Conservation (phyloP, 1,140 invertebrate species). For the Drosophila micromelanica region DNA sequence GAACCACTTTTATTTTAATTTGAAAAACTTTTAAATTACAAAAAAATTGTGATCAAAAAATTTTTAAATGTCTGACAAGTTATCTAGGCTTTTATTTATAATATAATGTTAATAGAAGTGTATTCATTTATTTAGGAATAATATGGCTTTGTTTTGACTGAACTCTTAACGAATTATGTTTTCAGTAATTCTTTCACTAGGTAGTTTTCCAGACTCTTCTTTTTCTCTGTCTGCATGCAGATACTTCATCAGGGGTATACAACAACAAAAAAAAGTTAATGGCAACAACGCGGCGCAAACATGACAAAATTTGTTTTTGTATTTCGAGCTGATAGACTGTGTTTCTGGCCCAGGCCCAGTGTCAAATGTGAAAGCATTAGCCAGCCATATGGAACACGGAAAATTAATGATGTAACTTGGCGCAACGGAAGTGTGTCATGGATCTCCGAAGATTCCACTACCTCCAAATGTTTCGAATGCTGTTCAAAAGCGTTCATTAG, state of each 20-base stretch:
- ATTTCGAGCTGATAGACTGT: background rate
- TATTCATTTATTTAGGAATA: no score
- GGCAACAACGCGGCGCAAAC: slow-evolving; percentile 73
- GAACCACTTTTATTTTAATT: no score
- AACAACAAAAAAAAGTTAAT: slow-evolving; percentile 59
- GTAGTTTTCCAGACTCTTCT: no score
- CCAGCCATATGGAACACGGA: slow-evolving; percentile 56
- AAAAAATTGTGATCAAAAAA: no score
- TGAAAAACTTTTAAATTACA: no score
- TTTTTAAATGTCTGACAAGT: no score
- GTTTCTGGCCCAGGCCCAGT: slow-evolving; percentile 55
- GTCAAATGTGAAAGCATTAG: slow-evolving; percentile 62
- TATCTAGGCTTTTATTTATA: no score
- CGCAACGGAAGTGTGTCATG: slow-evolving; percentile 71
- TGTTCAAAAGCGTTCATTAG: slow-evolving; percentile 51
- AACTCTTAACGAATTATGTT: no score
- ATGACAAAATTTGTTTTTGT: slow-evolving; percentile 71
- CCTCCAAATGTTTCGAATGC: slow-evolving; percentile 33
- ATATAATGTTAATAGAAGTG: no score
- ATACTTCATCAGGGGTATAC: slow-evolving; percentile 24
- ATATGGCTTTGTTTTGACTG: no score
- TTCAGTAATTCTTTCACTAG: no score
- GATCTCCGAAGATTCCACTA: slow-evolving; percentile 49
- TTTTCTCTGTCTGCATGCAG: background rate
- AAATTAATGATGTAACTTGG: slow-evolving; percentile 80